A percentile compares a stretch with the other conserved stretches of the same genome.
phyloP scores from a whole-genome alignment of 2,888 invertebrate species.

The Lithophane ornitopus region DNA sequence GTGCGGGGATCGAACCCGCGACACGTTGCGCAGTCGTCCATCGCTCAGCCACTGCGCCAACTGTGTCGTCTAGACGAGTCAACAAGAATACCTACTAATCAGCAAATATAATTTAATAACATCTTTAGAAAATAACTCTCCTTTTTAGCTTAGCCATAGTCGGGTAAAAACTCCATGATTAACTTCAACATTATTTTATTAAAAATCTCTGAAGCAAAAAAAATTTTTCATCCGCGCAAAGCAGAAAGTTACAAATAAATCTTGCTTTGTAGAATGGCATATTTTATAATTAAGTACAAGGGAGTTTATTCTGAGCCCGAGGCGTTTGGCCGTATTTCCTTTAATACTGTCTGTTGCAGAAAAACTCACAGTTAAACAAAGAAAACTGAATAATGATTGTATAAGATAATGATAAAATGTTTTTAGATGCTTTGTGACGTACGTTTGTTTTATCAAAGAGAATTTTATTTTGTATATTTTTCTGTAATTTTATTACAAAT shows the following conservation, averaged over 20 bases:
- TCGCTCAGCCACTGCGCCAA: no score
- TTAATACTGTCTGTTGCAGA: slow-evolving; percentile 49
- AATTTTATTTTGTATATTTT: neutral
- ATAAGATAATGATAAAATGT: slow-evolving; percentile 33
- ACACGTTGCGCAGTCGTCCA: no score
- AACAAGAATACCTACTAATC: neutral
- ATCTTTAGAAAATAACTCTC: neutral
- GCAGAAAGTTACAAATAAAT: slow-evolving; percentile 49
- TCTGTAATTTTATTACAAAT: neutral
- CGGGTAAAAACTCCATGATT: neutral
- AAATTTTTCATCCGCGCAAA: slow-evolving; percentile 6
- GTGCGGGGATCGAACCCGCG: no score
- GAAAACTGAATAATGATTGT: slow-evolving; percentile 34
- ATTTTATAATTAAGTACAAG: slow-evolving; percentile 61
- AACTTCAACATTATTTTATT: slow-evolving; percentile 20
- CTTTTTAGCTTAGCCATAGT: no score
- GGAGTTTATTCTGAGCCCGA: slow-evolving; percentile 45
- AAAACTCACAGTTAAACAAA: slow-evolving; percentile 47
- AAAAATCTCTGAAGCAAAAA: neutral
- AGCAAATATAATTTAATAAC: neutral
- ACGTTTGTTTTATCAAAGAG: slow-evolving; percentile 1
- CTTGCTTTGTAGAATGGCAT: slow-evolving; percentile 58
- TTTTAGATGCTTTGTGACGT: slow-evolving; percentile 27
- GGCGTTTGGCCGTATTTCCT: slow-evolving; percentile 51
- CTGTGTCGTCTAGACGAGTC: no score